These are phyloP conservation scores for Sycophila texana DNA, from an alignment of 2,888 invertebrate genomes.

Conservation along the genomic window DNA sequence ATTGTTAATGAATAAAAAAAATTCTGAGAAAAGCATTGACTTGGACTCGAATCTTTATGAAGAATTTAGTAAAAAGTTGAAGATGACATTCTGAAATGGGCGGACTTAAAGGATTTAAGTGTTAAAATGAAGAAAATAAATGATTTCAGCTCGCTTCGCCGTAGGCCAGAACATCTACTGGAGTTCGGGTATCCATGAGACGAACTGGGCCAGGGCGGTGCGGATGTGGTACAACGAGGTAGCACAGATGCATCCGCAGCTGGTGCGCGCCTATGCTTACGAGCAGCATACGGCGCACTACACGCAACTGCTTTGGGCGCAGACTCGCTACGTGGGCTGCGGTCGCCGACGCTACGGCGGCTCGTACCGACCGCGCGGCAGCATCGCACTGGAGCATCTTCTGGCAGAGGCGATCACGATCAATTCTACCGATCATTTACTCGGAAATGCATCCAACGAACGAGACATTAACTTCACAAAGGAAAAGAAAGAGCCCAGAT, in stretches of 20 bases:
- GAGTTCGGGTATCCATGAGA: conserved; percentile 60
- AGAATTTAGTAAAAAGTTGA: no score
- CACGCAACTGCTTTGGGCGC: conserved; percentile 1
- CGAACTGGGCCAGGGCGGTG: conserved; percentile 65
- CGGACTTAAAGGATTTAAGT: no score
- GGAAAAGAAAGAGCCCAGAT: no score
- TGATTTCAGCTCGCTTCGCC: conserved; percentile 64
- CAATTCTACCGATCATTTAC: no score
- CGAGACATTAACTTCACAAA: no score
- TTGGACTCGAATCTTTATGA: no score
- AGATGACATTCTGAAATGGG: no score
- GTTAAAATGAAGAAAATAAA: no score
- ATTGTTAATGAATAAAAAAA: no score
- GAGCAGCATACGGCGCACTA: neutral
- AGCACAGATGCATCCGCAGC: conserved; percentile 34
- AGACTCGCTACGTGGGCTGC: conserved; percentile 4
- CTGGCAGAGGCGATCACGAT: neutral
- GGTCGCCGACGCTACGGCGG: conserved; percentile 2
- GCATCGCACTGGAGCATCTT: neutral
- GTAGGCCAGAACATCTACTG: conserved; percentile 73
- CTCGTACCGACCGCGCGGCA: neutral
- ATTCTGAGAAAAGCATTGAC: no score
- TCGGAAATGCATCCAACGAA: no score
- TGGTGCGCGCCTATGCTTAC: neutral
- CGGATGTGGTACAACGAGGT: conserved; percentile 71